Evolutionary conservation across 2,888 invertebrate species (phyloP), one percentile per base, ranked within the genome.

Genomic region (Ypsolopha sequella): DNA sequence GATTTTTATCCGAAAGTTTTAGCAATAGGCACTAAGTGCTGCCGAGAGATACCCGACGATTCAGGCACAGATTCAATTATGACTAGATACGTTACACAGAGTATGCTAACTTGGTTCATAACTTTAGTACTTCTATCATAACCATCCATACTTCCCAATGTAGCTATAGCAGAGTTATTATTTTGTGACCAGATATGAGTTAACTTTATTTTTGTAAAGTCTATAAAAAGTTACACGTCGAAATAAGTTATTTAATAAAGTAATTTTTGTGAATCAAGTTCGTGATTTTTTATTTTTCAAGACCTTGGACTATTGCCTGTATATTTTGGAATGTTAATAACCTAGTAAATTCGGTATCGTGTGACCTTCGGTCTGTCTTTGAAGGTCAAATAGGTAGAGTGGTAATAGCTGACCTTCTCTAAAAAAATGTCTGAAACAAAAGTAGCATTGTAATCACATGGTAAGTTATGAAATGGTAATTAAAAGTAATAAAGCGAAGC

Each of bases 1-100:
- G 91, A 92, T 55, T 94, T 94, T 70, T 95, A 93, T 68, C 95
- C 95, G 0, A 91, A 89, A 74, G 90, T 95, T 41, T 77, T 93
- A 9, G 89, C 90, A 62, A 90, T 92, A 55, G 91, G 93, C 0
- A 90, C 90, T 4, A 90, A 91, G 63, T 95, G 95, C 66, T 95
- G 95, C 64, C 93, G 93, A 66, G 88, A 87, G 54, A 74, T 74
- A 11, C 70, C 71, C 6, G 86, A 86, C 1, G 86, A 86, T 56
- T 80, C 80, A 3, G 73, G 81, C 8, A 59, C 76, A 0, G 60
- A 65, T 49, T 68, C 76, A 10, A 59, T 76, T 54, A 41, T 60
- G 51, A 56, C 63, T 7, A 60, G 57, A 53, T 63, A 65, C 52
- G 54, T 75, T 45, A 56, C 70, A 52, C 61, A 70, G 53, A 67